Conservation (phyloP, 2,113 vertebrate genomes). For the Oreochromis spilurus region DNA sequence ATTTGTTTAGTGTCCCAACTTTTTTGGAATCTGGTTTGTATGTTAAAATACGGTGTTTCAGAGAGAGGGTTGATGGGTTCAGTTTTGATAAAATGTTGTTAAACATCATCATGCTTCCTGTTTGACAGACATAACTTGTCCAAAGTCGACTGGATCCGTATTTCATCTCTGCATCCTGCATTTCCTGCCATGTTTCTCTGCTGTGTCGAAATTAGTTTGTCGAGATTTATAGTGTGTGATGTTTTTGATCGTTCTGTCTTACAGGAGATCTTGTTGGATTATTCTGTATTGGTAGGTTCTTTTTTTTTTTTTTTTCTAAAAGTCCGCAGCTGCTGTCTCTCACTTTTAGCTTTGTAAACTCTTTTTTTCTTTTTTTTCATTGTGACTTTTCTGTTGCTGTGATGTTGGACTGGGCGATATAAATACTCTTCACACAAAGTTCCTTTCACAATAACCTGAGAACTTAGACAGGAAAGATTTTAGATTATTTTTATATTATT, state of each 20-base stretch:
- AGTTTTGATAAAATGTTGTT: not conserved
- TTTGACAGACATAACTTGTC: not conserved
- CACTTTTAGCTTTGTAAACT: not conserved
- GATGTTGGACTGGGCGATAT: not conserved
- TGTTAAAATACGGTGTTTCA: too few relatives aligned
- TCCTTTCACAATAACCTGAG: not conserved
- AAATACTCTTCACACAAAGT: not conserved
- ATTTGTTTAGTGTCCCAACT: too few relatives aligned
- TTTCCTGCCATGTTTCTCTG: not conserved
- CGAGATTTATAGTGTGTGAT: not conserved
- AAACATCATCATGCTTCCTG: not conserved
- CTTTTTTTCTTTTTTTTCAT: not conserved
- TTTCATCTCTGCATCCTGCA: not conserved
- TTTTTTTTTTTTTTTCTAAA: fast-evolving
- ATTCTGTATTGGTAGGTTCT: slow-evolving; percentile 92
- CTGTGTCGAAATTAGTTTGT: not conserved
- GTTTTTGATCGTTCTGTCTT: slow-evolving; percentile 72
- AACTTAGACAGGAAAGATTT: not conserved
- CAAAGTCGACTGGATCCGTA: not conserved
- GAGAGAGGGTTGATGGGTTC: not conserved
- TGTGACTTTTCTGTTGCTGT: slow-evolving; percentile 1
- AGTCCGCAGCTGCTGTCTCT: slow-evolving; percentile 15
- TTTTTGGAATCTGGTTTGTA: too few relatives aligned
- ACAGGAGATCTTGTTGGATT: slow-evolving; percentile 96
- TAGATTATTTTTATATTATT: not conserved